Conservation (phyloP, 2,113 vertebrate species). For the Labrus mixtus region DNA sequence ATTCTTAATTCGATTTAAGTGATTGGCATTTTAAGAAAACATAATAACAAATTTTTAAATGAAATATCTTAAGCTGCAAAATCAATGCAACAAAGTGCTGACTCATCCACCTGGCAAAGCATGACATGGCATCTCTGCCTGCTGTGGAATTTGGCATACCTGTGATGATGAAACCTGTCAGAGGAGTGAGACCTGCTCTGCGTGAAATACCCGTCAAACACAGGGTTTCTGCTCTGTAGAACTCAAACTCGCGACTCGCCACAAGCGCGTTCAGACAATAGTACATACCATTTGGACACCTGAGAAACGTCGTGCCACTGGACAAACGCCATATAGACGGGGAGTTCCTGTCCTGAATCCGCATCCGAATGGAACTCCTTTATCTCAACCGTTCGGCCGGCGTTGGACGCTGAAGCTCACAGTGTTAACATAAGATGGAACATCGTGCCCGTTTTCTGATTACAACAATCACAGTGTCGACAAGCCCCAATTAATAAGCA, state of each 20-base stretch:
- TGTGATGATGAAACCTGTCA: conserved; percentile 14
- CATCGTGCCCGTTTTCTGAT: too few relatives aligned
- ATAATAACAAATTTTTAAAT: too few relatives aligned
- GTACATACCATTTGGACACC: too few relatives aligned
- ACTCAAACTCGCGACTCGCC: neutral
- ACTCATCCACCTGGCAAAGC: neutral
- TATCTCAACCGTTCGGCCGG: too few relatives aligned
- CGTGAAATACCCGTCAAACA: conserved; percentile 14
- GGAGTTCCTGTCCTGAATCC: too few relatives aligned
- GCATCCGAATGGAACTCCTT: too few relatives aligned
- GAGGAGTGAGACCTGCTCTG: conserved; percentile 20
- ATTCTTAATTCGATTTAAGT: too few relatives aligned
- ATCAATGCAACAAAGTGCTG: neutral
- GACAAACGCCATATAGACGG: too few relatives aligned
- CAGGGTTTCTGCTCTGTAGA: neutral
- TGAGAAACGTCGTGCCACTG: neutral
- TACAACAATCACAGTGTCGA: neutral
- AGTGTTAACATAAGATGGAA: too few relatives aligned
- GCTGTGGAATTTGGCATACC: conserved; percentile 52
- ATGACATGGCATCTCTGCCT: neutral
- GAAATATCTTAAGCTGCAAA: too few relatives aligned
- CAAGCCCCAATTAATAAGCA: neutral
- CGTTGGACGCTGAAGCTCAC: too few relatives aligned
- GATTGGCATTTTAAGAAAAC: too few relatives aligned
- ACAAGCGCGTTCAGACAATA: neutral